phyloP scores from a whole-genome alignment of 2,113 vertebrate genomes.

The Megaceryle torquata region DNA sequence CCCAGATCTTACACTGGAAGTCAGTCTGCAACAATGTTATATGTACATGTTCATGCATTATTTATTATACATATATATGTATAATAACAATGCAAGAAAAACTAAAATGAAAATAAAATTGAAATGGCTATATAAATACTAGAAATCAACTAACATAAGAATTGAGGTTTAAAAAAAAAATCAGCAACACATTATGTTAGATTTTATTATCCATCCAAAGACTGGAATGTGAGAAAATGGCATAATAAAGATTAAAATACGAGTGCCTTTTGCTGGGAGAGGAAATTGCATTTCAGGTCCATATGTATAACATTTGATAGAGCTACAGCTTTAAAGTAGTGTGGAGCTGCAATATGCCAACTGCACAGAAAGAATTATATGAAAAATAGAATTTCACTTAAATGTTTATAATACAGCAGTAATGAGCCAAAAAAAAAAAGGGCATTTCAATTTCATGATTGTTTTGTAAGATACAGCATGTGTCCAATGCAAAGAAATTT shows the following conservation, averaged over 20 bases:
- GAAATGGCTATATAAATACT: neutral
- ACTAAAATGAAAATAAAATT: neutral
- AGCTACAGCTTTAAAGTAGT: neutral
- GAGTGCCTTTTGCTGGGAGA: neutral
- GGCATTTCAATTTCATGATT: neutral
- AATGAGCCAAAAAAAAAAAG: neutral
- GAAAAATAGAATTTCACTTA: neutral
- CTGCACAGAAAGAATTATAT: neutral
- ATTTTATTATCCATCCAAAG: neutral
- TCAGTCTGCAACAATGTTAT: neutral
- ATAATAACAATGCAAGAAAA: neutral
- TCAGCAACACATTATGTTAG: neutral
- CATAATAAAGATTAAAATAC: neutral
- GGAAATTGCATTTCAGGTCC: constrained; percentile 6
- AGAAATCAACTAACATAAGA: neutral
- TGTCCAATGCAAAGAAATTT: neutral
- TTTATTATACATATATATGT: too few relatives aligned
- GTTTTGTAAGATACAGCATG: neutral
- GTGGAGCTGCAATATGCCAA: neutral
- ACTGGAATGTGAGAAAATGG: neutral
- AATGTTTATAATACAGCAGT: neutral
- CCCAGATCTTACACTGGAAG: neutral
- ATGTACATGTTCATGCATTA: too few relatives aligned
- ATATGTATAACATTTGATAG: neutral
- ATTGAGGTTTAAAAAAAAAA: neutral